Evolutionary conservation across 2,797 vertebrate species (phyloP).

Genomic region (Natrix natrix): DNA sequence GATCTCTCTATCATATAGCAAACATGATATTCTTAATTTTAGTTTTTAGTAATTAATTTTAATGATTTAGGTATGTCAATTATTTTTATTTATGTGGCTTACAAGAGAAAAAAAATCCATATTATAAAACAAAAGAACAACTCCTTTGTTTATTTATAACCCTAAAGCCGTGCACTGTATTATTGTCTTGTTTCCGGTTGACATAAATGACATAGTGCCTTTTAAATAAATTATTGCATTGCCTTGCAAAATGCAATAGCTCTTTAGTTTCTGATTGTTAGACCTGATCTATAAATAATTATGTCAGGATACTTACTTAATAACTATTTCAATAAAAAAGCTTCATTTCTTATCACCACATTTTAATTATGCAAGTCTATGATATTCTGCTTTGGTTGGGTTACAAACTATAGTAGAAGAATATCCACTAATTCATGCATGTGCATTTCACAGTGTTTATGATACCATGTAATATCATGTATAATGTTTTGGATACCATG

Average conservation of each 20-base stretch:
- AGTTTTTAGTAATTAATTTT: slow-evolving; percentile 14
- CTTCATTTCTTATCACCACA: background rate
- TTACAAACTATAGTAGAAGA: slow-evolving; percentile 19
- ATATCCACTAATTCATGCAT: background rate
- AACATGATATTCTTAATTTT: slow-evolving; percentile 17
- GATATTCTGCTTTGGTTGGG: slow-evolving; percentile 14
- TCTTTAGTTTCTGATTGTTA: slow-evolving; percentile 30
- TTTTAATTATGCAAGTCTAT: slow-evolving; percentile 22
- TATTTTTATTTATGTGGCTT: slow-evolving; percentile 51
- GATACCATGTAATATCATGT: background rate
- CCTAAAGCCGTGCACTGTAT: background rate
- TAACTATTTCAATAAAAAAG: slow-evolving; percentile 22
- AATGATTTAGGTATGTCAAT: slow-evolving; percentile 29
- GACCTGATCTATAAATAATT: slow-evolving; percentile 29
- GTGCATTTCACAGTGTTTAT: background rate
- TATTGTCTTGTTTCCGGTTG: slow-evolving; percentile 34
- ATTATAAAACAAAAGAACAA: slow-evolving; percentile 6
- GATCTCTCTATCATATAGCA: slow-evolving; percentile 41
- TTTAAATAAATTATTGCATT: slow-evolving; percentile 36
- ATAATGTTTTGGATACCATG: background rate
- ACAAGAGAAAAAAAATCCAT: slow-evolving; percentile 28
- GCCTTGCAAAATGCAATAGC: slow-evolving; percentile 21
- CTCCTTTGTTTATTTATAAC: background rate
- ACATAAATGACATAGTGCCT: slow-evolving; percentile 5
- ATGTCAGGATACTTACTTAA: slow-evolving; percentile 31